Base-by-base conservation (phyloP, 1,140 invertebrate genomes). In the Leucophenga varia region DNA sequence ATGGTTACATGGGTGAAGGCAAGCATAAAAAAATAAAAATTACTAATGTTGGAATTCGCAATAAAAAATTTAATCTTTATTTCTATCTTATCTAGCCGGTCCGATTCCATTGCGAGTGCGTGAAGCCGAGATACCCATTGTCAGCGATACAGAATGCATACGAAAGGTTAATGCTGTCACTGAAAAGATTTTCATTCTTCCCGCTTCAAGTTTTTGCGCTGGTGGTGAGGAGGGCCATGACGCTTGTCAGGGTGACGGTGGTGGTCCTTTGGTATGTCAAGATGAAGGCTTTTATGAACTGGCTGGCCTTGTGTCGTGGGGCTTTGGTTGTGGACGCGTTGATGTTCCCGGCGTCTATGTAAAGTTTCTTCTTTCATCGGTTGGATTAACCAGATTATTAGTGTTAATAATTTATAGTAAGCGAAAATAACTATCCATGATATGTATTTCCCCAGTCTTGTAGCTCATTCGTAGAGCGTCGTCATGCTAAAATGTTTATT, bases 301-400 rank as follows among this genome's bases (percentile, higher is more conserved):
- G 22, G 93, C 88, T 17, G 93, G 93, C 5, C 77, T 96, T 0
- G 93, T 95, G 0, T 92, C 90, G 1, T 75, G 72, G 72, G 93
- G 93, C 48, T 95, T 95, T 72, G 92, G 92, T 44, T 95, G 92
- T 74, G 91, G 92, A 2, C 78, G 91, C 19, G 78, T 86, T 32
- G 89, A 94, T 72, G 92, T 95, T 12, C 92, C 92, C 12, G 92
- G 92, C 21, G 91, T 96, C 38, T 96, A 95, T 75, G 92, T 95
- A 17, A 95, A 79, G 91, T 95, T 4, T 92, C 90, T 13, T 87
- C 91, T 4, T 95, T 95, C 76, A 94, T 95, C 53, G 92, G 92
- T 37, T 96, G 93, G 93, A 95, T 96, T 69, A 95, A 95, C 79
- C 92, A 95, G 80, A 96, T 96, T 43, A 95, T 96, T 64, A 93